Base-by-base conservation (phyloP, 2,797 vertebrate genomes). In the Phataginus tetradactyla region DNA sequence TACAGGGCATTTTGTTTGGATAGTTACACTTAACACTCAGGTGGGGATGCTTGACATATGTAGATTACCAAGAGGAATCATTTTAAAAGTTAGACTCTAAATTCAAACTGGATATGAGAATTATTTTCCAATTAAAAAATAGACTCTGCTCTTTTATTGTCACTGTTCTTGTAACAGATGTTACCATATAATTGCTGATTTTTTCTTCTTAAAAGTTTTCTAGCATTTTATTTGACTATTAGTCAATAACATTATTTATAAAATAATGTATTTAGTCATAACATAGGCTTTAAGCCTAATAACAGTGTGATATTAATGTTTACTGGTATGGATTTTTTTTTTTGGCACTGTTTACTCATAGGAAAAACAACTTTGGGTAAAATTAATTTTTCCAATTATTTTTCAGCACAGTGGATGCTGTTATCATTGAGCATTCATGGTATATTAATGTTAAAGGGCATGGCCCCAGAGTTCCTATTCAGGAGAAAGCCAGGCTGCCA, bases 201-300 rank as follows among this genome's bases (percentile, higher is more conserved):
- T 92, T 83, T 81, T 92, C 80, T 51, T 80, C 75, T 55, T 57
- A 86, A 81, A 94, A 77, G 11, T 74, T 93, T 71, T 95, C 4
- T 69, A 78, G 37, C 15, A 78, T 34, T 92, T 51, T 91, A 55
- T 69, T 71, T 93, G 13, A 86, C 37, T 79, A 55, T 34, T 63
- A 91, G 5, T 11, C 71, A 93, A 59, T 32, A 77, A 88, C 21
- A 4, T 53, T 42, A 94, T 61, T 92, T 80, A 89, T 39, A 29
- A 88, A 53, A 53, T 80, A 74, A 66, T 57, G 8, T 79, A 72
- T 79, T 20, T 68, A 74, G 32, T 71, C 55, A 66, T 45, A 94
- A 49, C 13, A 69, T 51, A 63, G 4, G 3, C 10, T 20, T 63
- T 49, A 90, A 71, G 34, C 11, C 18, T 69, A 92, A 78, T 81